Evolutionary conservation across 37 sponge, comb jelly and placozoan species (phyloP), one percentile per base, ranked within the genome.

Genomic region (Bolinopsis microptera): DNA sequence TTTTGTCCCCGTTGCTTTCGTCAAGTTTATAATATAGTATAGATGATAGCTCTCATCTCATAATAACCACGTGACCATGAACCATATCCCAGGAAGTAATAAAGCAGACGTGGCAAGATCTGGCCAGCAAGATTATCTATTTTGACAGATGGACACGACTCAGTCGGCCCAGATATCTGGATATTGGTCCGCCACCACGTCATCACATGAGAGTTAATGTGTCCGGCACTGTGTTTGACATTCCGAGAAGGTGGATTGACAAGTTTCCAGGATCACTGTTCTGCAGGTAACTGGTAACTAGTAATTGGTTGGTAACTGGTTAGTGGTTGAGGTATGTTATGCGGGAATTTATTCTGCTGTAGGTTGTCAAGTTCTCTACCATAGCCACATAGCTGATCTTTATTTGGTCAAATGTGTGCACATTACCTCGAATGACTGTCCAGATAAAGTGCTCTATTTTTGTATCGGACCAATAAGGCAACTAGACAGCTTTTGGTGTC

Each of bases 211-310:
- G 75, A 2, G 18, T 72, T 24, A 72, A 72, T 21, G 75, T 72
- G n/a, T 72, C 75, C 75, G 75, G 75, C 31, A 72, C 26, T n/a
- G 75, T 72, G 3, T 72, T 72, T 21, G 75, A 72, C 18, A 21
- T 72, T 2, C 31, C 75, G 22, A 28, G 31, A n/a, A 72, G 26
- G 5, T n/a, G 26, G 31, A n/a, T 72, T n/a, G 31, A 72, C 31
- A 72, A 72, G 31, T 72, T 72, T 28, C 75, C 75, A 8, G 18
- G 18, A 5, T 72, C 31, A 5, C 31, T 72, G 13, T 72, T 72
- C 31, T 30, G 31, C 75, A 72, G 75, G 75, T 72, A 8, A 72
- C n/a, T n/a, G n/a, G n/a, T n/a, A n/a, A n/a, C n/a, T n/a, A n/a
- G n/a, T n/a, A n/a, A n/a, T n/a, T n/a, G n/a, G n/a, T n/a, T n/a